Base-by-base conservation (phyloP, 2,797 vertebrate genomes). In the Gymnoscopelus braueri region DNA sequence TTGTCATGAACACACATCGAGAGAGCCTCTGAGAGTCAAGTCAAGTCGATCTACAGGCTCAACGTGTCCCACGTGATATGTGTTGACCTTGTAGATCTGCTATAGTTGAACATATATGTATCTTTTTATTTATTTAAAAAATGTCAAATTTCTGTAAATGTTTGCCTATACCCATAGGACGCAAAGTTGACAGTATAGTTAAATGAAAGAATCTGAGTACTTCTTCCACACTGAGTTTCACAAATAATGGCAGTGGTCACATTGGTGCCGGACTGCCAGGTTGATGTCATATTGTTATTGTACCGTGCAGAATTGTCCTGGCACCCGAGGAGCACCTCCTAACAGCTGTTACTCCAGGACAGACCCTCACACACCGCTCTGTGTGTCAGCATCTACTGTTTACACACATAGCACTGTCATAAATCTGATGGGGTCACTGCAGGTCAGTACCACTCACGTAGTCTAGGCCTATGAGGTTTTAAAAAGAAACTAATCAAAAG, bases 271-370 rank as follows among this genome's bases (percentile, higher is more conserved):
- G 52, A 15, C 9, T 32, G 26, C 53, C 47, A 63, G 3, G 5
- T n/a, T 56, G 24, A 67, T 66, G 60, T 71, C 29, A 48, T 10
- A 9, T 9, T n/a, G 50, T 54, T 69, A 84, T 82, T 80, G 60
- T 78, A 63, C 23, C 58, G 5, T 44, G 8, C 39, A 44, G 6
- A 73, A 8, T 78, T 67, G 61, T 54, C 60, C 58, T 63, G 57
- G 56, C 64, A 51, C 57, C 39, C 23, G 62, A 68, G 54, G 39
- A 13, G 32, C 68, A 55, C 55, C 9, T 49, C 53, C 10, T 47
- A 56, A 63, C 55, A 67, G 35, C 32, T 24, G 39, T 47, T 64
- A 60, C 69, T 44, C n/a, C 58, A 53, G 71, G 74, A 26, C 54
- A 49, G 49, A 2, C 59, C 62, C 51, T 58, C 11, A 67, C 56